Conservation (phyloP, 1,140 invertebrate genomes). For the Stegodyphus mimosarum region DNA sequence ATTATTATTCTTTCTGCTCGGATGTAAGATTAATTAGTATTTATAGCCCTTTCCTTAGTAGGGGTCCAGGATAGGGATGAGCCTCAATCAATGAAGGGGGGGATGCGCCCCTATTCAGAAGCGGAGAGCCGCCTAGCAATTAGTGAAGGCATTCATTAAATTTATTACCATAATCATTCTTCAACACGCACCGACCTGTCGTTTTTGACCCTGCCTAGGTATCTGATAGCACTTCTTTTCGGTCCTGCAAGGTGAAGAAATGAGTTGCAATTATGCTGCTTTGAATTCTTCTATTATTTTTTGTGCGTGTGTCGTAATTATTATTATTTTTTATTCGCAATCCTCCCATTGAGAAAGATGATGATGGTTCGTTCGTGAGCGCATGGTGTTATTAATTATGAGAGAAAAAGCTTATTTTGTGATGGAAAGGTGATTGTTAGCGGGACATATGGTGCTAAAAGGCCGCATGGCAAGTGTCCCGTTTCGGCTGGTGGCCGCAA, state of each 20-base stretch:
- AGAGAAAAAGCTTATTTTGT: neutral
- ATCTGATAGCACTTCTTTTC: slow-evolving; percentile 27
- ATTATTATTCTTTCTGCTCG: slow-evolving; percentile 48
- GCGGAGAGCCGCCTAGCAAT: slow-evolving; percentile 43
- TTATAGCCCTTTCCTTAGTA: slow-evolving; percentile 37
- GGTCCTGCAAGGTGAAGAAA: slow-evolving; percentile 17
- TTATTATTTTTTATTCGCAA: neutral
- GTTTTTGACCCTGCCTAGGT: slow-evolving; percentile 47
- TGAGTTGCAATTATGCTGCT: slow-evolving; percentile 38
- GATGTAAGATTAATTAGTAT: slow-evolving; percentile 58
- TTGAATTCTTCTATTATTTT: neutral
- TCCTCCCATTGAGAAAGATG: neutral
- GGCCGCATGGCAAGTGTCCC: too few species aligned
- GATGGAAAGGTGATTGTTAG: slow-evolving; percentile 4
- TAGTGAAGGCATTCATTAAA: slow-evolving; percentile 58
- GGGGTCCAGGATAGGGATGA: neutral
- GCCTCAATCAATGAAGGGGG: slow-evolving; percentile 12
- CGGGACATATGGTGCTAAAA: too few species aligned
- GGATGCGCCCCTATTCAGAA: neutral
- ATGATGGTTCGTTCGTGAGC: neutral
- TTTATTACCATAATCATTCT: slow-evolving; percentile 61
- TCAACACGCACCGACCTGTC: slow-evolving; percentile 43
- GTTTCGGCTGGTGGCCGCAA: too few species aligned
- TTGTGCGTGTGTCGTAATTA: neutral
- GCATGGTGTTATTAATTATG: slow-evolving; percentile 39